Conservation (phyloP, 2,888 invertebrate species). For the Keiferia lycopersicella region DNA sequence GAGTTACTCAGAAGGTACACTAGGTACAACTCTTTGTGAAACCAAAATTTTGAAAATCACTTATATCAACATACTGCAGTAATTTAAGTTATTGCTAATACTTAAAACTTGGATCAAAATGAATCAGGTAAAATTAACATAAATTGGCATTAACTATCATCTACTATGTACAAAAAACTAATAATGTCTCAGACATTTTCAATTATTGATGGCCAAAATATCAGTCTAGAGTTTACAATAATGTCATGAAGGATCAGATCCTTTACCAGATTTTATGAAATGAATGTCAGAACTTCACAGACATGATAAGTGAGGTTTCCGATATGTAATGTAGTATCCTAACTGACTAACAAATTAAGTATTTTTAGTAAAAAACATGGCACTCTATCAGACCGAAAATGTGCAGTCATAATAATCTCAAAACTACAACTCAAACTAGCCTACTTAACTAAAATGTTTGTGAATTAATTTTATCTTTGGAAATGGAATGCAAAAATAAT, state of each 20-base stretch:
- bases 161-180: slow-evolving; percentile 33
- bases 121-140: not conserved
- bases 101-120: not conserved
- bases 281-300: slow-evolving; percentile 26
- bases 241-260: slow-evolving; percentile 13
- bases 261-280: slow-evolving; percentile 6
- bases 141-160: slow-evolving; percentile 14
- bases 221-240: slow-evolving; percentile 24
- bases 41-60: not conserved
- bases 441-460: slow-evolving; percentile 22
- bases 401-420: slow-evolving; percentile 42
- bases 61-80: not conserved
- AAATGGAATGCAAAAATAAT: slow-evolving; percentile 58
- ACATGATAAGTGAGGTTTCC: not conserved
- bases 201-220: slow-evolving; percentile 34
- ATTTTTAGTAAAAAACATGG: slow-evolving; percentile 40
- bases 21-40: not conserved
- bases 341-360: slow-evolving; percentile 7
- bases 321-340: slow-evolving; percentile 1
- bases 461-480: slow-evolving; percentile 40
- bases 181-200: slow-evolving; percentile 23
- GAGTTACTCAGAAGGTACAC: not conserved
- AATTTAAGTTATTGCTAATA: not conserved
- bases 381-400: slow-evolving; percentile 47
- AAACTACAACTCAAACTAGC: slow-evolving; percentile 30